Conservation (phyloP, 2,113 vertebrate genomes). For the Arvicanthis niloticus region DNA sequence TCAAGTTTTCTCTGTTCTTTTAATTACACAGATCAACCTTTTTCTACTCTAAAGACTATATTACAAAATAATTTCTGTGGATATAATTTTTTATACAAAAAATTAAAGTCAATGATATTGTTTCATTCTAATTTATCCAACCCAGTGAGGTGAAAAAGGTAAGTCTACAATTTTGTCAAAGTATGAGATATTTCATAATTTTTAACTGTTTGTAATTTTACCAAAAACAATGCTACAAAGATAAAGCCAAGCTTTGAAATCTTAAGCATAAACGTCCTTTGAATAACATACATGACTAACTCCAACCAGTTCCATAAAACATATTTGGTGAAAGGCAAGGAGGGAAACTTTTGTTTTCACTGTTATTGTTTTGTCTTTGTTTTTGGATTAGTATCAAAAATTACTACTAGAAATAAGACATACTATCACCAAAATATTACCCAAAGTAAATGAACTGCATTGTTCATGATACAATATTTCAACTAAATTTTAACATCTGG, state of each 20-base stretch:
- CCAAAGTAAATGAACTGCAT: not conserved
- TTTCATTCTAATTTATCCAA: constrained; percentile 1
- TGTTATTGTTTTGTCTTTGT: not conserved
- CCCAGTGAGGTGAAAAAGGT: not conserved
- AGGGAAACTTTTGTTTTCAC: not conserved
- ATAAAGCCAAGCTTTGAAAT: not conserved
- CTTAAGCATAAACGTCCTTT: not conserved
- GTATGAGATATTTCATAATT: not conserved
- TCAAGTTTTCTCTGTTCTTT: not conserved
- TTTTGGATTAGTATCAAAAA: constrained; percentile 6
- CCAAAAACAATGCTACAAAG: not conserved
- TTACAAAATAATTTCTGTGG: not conserved
- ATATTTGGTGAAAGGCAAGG: not conserved
- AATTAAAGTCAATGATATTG: not conserved
- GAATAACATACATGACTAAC: not conserved
- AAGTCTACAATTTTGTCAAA: not conserved
- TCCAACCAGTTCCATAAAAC: not conserved
- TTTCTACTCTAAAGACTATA: not conserved
- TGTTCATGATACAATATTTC: not conserved
- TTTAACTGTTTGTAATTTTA: not conserved
- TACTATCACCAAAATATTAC: not conserved
- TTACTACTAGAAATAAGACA: not conserved
- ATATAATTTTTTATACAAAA: not conserved
- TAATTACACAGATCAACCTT: not conserved
- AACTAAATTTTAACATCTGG: not conserved